Percentiles rank a stretch among this genome's conserved stretches.
Evolutionary conservation across 2,888 invertebrate genomes (phyloP).

Genomic region (Ectemnius cavifrons): DNA sequence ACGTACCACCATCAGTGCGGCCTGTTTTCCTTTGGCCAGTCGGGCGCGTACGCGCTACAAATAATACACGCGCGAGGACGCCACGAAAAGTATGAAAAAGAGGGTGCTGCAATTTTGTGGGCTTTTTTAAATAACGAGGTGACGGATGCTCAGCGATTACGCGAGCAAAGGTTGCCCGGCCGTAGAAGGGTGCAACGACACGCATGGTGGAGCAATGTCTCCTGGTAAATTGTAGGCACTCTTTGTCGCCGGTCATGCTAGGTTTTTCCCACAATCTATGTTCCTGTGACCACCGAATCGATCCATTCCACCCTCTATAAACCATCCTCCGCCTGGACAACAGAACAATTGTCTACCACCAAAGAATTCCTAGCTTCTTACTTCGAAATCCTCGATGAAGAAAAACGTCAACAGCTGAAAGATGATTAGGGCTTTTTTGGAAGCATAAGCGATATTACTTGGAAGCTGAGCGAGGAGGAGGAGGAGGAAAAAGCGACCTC

Average conservation of each 20-base stretch:
- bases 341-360: no score
- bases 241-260: slow-evolving; percentile 47
- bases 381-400: background rate
- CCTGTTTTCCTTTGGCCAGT: no score
- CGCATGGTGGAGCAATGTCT: slow-evolving; percentile 26
- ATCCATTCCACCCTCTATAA: background rate
- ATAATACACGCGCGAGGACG: no score
- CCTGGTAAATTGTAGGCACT: slow-evolving; percentile 47
- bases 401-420: background rate
- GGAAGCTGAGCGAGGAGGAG: no score
- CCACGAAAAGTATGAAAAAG: no score
- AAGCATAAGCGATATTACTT: background rate
- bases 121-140: slow-evolving; percentile 12
- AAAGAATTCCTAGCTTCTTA: no score
- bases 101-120: no score
- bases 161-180: slow-evolving; percentile 20
- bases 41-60: no score
- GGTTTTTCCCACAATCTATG: slow-evolving; percentile 36
- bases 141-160: slow-evolving; percentile 53
- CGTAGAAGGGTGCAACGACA: slow-evolving; percentile 1
- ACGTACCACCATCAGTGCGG: no score
- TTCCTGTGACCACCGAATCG: slow-evolving; percentile 4
- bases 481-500: background rate
- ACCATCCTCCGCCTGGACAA: background rate
- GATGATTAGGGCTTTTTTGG: background rate